These are phyloP conservation scores for Silurus lanzhouensis DNA, from an alignment of 2,797 vertebrate species.

Conservation along the genomic window DNA sequence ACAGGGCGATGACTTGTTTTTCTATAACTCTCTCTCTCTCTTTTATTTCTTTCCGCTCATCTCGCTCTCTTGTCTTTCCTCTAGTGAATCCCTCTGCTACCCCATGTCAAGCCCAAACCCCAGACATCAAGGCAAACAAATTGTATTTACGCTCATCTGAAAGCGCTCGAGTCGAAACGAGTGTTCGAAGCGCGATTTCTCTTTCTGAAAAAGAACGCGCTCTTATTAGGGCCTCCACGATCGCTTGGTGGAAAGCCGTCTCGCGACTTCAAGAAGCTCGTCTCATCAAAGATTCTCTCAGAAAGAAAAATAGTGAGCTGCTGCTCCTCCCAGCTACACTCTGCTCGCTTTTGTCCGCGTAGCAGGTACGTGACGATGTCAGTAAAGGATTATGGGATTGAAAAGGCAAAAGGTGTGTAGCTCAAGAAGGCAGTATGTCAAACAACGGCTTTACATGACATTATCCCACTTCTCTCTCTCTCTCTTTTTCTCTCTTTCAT, in stretches of 20 bases:
- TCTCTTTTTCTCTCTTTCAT: not conserved
- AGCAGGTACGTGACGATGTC: slow-evolving; percentile 31
- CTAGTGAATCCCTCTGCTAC: slow-evolving; percentile 9
- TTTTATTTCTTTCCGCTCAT: slow-evolving; percentile 9
- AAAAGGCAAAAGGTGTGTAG: slow-evolving; percentile 41
- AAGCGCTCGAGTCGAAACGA: slow-evolving; percentile 45
- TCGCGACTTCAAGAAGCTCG: slow-evolving; percentile 24
- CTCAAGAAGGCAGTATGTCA: slow-evolving; percentile 49
- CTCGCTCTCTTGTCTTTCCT: not conserved
- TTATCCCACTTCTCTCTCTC: slow-evolving; percentile 48
- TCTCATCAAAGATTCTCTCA: slow-evolving; percentile 19
- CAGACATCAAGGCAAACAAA: slow-evolving; percentile 48
- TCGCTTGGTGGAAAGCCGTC: slow-evolving; percentile 9
- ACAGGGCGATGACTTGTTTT: slow-evolving; percentile 61
- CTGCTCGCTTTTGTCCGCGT: slow-evolving; percentile 51
- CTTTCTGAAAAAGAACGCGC: slow-evolving; percentile 8
- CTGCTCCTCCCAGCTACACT: slow-evolving; percentile 41
- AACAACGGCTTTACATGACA: slow-evolving; percentile 60
- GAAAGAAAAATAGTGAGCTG: not conserved
- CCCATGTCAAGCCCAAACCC: slow-evolving; percentile 19
- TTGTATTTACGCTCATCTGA: slow-evolving; percentile 38
- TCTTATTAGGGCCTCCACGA: slow-evolving; percentile 12
- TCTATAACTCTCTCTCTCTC: slow-evolving; percentile 19
- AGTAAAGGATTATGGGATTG: slow-evolving; percentile 44
- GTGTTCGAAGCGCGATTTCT: slow-evolving; percentile 32